A percentile compares a stretch with the other conserved stretches of the same genome.
Conservation (phyloP, 2,888 invertebrate species). For the Myopa testacea region DNA sequence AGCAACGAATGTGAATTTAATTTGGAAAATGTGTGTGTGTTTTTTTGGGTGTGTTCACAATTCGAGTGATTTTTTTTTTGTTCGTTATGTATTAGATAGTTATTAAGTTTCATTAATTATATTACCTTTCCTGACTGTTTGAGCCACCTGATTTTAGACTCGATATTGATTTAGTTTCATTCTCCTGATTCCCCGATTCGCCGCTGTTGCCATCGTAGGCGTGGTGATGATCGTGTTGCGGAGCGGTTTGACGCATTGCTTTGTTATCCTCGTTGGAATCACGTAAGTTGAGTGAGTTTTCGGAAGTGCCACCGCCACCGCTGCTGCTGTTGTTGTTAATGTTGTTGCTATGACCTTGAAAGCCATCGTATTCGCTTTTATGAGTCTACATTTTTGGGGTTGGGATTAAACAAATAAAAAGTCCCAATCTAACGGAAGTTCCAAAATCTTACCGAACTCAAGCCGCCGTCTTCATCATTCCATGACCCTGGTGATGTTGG, state of each 20-base stretch:
- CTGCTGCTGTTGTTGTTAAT: conserved; percentile 44
- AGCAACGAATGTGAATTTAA: conserved; percentile 6
- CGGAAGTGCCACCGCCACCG: conserved; percentile 40
- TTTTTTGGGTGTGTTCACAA: neutral
- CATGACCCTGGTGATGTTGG: conserved; percentile 67
- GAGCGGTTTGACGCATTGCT: conserved; percentile 20
- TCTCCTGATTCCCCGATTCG: conserved; percentile 89
- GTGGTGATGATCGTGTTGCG: conserved; percentile 34
- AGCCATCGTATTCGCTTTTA: conserved; percentile 59
- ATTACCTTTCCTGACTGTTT: conserved; percentile 81
- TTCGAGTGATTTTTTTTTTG: neutral
- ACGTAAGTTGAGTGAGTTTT: conserved; percentile 39
- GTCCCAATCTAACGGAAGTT: conserved; percentile 21
- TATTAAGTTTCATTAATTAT: neutral
- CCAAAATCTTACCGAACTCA: conserved; percentile 62
- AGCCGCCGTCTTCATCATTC: conserved; percentile 67
- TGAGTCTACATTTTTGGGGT: conserved; percentile 55
- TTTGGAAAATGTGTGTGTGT: conserved; percentile 39
- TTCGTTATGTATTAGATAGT: neutral
- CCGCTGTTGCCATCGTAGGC: conserved; percentile 93
- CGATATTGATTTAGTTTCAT: conserved; percentile 90
- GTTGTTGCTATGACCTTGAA: conserved; percentile 51
- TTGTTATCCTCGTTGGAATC: conserved; percentile 43
- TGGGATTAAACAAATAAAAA: conserved; percentile 37
- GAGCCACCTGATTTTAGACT: conserved; percentile 83